Base-by-base conservation (phyloP, 2,888 invertebrate genomes). In the Drosophila acutilabella region DNA sequence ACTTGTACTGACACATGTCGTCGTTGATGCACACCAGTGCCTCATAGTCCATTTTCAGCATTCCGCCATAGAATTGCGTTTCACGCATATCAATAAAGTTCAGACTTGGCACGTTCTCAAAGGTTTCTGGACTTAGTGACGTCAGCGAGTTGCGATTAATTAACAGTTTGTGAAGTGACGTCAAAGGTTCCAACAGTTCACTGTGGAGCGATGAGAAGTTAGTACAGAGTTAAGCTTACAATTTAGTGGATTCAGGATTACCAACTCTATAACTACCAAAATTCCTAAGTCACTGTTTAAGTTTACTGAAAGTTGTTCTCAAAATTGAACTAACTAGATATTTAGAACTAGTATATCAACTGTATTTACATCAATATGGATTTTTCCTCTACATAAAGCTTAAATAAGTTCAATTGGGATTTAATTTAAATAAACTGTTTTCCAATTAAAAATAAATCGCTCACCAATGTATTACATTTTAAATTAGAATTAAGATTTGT, bases 61-160 rank as follows among this genome's bases (percentile, higher is more conserved):
- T 81, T 33, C 59, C 88, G 70, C 57, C 91, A n/a, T 91, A 91
- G 44, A 95, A 85, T 30, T 92, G 88, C 73, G 95, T 95, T 38
- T 93, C 85, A 2, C 94, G 92, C 64, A 95, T 91, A 71, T 92
- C 92, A 7, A 95, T 90, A 30, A 91, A 80, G 33, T 91, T 88
- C 26, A 97, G 91, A 45, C 94, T 94, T 38, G 92, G 86, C 42
- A 94, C 91, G 40, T 92, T 91, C 18, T 89, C 91, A 84, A 96
- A 95, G 2, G 94, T 94, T 1, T 88, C 58, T 1, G 79, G 68
- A 48, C 92, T 78, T 57, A 94, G 91, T 5, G 65, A 68, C 2
- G 77, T 81, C 10, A 94, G 73, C 6, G 91, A 86, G 81, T 95
- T 95, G 50, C 92, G 83, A 48, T 93, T 91, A 66, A 95, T 83